Conservation (phyloP, 35 echinoderm and acorn worm genomes). For the Holothuria glaberrima region DNA sequence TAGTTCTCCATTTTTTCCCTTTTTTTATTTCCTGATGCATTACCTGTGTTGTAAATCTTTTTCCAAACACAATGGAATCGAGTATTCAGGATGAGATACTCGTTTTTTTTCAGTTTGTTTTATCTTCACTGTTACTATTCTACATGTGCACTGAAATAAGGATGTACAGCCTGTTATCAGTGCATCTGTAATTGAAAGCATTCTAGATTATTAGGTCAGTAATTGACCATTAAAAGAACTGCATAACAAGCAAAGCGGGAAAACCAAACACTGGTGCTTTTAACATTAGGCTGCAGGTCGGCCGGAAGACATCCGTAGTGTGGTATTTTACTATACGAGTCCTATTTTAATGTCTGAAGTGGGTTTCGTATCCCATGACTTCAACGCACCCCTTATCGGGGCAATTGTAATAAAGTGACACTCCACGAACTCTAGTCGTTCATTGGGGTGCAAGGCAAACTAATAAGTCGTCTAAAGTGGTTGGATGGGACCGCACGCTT, state of each 20-base stretch:
- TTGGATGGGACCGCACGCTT: conserved; percentile 53
- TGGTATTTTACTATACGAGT: not conserved
- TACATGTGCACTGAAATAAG: no score
- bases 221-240: not conserved
- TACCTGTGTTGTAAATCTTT: no score
- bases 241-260: not conserved
- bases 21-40: no score
- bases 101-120: no score
- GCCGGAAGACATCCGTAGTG: conserved; percentile 43
- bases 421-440: conserved; percentile 21
- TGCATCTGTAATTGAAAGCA: not conserved
- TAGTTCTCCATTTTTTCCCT: no score
- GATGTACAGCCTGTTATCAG: no score
- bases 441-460: conserved; percentile 46
- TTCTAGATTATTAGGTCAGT: conserved; percentile 24
- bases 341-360: conserved; percentile 37
- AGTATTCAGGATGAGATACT: no score
- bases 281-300: not conserved
- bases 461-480: conserved; percentile 36
- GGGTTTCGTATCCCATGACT: conserved; percentile 23
- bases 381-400: conserved; percentile 25
- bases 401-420: conserved; percentile 47
- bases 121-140: no score
- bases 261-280: no score
- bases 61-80: no score